These are phyloP conservation scores for Epinephelus coioides DNA, from an alignment of 2,797 vertebrate genomes.

Conservation along the genomic window DNA sequence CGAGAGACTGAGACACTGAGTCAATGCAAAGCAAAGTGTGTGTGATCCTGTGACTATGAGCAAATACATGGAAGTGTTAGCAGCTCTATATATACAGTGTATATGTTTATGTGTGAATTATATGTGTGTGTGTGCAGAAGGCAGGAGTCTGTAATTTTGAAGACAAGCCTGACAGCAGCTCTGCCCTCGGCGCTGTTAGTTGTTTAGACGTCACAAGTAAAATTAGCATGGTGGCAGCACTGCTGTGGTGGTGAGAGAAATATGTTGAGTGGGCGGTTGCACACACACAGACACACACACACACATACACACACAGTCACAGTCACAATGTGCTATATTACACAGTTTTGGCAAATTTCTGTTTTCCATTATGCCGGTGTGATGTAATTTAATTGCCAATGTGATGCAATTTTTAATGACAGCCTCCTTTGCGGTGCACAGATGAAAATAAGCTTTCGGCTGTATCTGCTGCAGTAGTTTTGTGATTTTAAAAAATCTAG, in stretches of 20 bases:
- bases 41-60: not conserved
- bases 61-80: not conserved
- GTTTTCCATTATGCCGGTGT: constrained; percentile 50
- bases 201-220: constrained; percentile 61
- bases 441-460: constrained; percentile 19
- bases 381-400: constrained; percentile 54
- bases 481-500: not conserved
- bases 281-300: not conserved
- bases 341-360: constrained; percentile 45
- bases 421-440: constrained; percentile 4
- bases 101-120: not conserved
- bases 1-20: not conserved
- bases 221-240: constrained; percentile 57
- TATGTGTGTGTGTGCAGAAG: not conserved
- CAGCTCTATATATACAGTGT: constrained; percentile 10
- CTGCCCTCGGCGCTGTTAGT: constrained; percentile 38
- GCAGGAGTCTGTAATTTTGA: constrained; percentile 43
- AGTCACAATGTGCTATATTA: constrained; percentile 50
- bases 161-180: constrained; percentile 48
- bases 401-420: constrained; percentile 48
- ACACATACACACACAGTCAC: constrained; percentile 15
- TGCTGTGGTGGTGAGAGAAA: constrained; percentile 51
- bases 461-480: constrained; percentile 1
- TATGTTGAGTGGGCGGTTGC: constrained; percentile 68
- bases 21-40: not conserved